phyloP scores from a whole-genome alignment of 2,113 vertebrate species.

The Neodon shergylaensis region DNA sequence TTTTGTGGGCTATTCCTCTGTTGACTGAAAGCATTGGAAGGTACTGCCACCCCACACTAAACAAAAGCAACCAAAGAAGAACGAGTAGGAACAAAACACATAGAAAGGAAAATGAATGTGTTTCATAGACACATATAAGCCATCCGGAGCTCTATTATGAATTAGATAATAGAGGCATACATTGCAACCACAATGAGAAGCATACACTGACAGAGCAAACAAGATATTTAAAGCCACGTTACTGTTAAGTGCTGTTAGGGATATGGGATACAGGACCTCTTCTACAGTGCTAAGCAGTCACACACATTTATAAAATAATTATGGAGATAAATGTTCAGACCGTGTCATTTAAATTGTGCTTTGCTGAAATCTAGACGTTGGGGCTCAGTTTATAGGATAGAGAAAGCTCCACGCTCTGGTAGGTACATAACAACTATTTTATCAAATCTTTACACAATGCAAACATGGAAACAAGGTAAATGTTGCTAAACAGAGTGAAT shows the following conservation, averaged over 20 bases:
- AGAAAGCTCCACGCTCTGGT: neutral
- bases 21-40: neutral
- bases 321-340: neutral
- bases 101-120: neutral
- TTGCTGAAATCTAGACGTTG: neutral
- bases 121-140: neutral
- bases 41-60: neutral
- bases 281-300: neutral
- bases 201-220: neutral
- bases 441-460: neutral
- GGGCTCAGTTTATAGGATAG: neutral
- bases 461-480: neutral
- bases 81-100: neutral
- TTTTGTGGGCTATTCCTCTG: neutral
- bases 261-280: rapidly evolving
- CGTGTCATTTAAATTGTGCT: neutral
- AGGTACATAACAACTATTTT: neutral
- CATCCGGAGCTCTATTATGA: neutral
- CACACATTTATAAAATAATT: neutral
- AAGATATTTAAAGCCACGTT: neutral
- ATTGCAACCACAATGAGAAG: neutral
- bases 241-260: neutral
- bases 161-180: neutral
- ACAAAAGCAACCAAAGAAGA: neutral
- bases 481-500: neutral